Evolutionary conservation across 2,888 invertebrate species (phyloP).

Genomic region (Globia sparganii): DNA sequence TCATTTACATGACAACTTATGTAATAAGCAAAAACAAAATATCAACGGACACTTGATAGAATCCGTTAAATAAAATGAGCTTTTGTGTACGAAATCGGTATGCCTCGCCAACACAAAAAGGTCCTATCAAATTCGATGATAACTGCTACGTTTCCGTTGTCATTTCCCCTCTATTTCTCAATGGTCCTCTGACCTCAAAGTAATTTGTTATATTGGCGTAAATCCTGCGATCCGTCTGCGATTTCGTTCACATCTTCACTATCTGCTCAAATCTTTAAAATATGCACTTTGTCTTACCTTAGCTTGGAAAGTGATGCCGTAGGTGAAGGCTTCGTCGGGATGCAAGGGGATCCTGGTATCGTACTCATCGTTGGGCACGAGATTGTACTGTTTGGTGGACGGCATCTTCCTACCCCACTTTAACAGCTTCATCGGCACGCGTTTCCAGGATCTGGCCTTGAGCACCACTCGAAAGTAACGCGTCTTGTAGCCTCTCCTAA

Average conservation of each 20-base stretch:
- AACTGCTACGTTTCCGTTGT: slow-evolving; percentile 11
- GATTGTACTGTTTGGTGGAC: slow-evolving; percentile 96
- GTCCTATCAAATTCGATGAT: slow-evolving; percentile 28
- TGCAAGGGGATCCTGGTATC: slow-evolving; percentile 99
- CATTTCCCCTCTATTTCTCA: slow-evolving; percentile 34
- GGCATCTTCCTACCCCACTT: slow-evolving; percentile 93
- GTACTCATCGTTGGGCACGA: slow-evolving; percentile 98
- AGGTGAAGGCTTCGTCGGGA: slow-evolving; percentile 98
- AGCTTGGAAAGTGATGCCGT: slow-evolving; percentile 99
- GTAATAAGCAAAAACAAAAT: slow-evolving; percentile 12
- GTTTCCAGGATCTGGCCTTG: slow-evolving; percentile 81
- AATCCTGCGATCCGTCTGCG: slow-evolving; percentile 44
- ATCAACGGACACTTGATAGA: slow-evolving; percentile 12
- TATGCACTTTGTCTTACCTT: slow-evolving; percentile 92
- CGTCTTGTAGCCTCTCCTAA: slow-evolving; percentile 81
- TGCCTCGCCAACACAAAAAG: slow-evolving; percentile 7
- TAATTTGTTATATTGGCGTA: slow-evolving; percentile 43
- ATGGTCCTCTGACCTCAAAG: slow-evolving; percentile 31
- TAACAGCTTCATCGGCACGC: slow-evolving; percentile 85
- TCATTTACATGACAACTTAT: slow-evolving; percentile 28
- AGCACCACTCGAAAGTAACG: slow-evolving; percentile 84
- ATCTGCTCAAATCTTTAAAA: slow-evolving; percentile 28
- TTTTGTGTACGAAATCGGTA: not conserved
- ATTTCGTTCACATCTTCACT: slow-evolving; percentile 20
- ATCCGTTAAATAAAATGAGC: slow-evolving; percentile 12